phyloP scores from a whole-genome alignment of 2,888 invertebrate species.

The Yponomeuta malinellus region DNA sequence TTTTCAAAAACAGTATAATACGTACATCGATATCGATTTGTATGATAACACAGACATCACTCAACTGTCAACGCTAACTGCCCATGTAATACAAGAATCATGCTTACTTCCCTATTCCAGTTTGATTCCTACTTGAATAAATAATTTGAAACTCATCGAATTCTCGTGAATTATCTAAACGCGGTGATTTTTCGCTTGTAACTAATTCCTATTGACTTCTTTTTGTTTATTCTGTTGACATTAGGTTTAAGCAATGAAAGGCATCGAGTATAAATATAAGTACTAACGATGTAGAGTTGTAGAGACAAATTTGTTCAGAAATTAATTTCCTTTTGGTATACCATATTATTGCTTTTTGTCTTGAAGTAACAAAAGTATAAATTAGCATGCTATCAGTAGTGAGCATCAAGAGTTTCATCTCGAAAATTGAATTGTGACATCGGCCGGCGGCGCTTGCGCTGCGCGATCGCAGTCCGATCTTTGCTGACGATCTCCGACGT shows the following conservation, averaged over 20 bases:
- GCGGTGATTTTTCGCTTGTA: too few relatives aligned
- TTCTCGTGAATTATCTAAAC: neutral
- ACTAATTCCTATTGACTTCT: too few relatives aligned
- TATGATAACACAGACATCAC: neutral
- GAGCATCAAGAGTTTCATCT: neutral
- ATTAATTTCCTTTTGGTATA: too few relatives aligned
- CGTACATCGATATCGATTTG: neutral
- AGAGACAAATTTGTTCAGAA: too few relatives aligned
- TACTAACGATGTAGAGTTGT: too few relatives aligned
- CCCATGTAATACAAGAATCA: neutral
- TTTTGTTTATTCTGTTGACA: too few relatives aligned
- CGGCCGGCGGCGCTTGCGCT: neutral
- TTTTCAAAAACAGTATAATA: neutral
- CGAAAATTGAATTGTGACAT: slow-evolving; percentile 5
- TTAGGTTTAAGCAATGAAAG: too few relatives aligned
- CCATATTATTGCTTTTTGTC: too few relatives aligned
- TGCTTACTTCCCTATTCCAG: neutral
- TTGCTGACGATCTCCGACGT: neutral
- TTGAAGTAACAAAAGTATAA: neutral
- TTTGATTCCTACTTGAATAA: neutral
- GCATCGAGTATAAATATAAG: too few relatives aligned
- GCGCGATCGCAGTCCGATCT: neutral
- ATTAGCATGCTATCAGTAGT: neutral
- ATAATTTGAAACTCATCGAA: neutral
- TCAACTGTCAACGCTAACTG: neutral